Percentiles rank a stretch among this genome's conserved stretches.
Conservation (phyloP, 2,888 invertebrate species). For the Callyntrura guangdongensis region DNA sequence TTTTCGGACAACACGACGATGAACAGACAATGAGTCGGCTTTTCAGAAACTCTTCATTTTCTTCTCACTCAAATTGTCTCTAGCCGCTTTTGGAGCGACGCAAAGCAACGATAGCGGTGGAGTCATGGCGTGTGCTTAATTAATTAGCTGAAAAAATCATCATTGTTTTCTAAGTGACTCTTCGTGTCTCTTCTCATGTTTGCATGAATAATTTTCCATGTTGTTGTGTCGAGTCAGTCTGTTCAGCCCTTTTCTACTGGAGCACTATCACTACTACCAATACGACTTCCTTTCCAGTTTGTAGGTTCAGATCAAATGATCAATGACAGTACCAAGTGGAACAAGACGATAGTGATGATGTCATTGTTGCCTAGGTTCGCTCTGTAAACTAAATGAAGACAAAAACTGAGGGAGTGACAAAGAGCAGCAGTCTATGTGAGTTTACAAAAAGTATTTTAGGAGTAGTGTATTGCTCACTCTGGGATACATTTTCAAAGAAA, state of each 20-base stretch:
- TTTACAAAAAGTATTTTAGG: neutral
- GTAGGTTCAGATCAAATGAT: conserved; percentile 12
- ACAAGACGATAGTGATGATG: conserved; percentile 25
- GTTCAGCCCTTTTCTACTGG: neutral
- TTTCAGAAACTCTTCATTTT: neutral
- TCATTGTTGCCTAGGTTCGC: conserved; percentile 22
- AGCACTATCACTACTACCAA: neutral
- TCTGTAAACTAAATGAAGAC: neutral
- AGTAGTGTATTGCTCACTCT: neutral
- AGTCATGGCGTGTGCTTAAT: conserved; percentile 69
- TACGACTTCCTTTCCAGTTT: neutral
- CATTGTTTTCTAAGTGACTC: conserved; percentile 79
- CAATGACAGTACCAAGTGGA: conserved; percentile 22
- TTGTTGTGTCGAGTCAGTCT: conserved; percentile 31
- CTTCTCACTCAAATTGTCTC: neutral
- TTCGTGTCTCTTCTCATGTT: conserved; percentile 64
- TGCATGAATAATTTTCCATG: conserved; percentile 77
- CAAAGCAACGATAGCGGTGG: neutral
- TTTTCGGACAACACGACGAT: conserved; percentile 16
- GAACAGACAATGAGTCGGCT: conserved; percentile 16
- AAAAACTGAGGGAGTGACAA: neutral
- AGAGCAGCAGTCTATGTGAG: neutral
- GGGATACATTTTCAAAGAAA: neutral
- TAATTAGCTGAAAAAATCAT: conserved; percentile 78
- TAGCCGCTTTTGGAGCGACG: neutral